These are phyloP conservation scores for Fragum whitleyi DNA, from an alignment of 2,888 invertebrate species.

Conservation along the genomic window DNA sequence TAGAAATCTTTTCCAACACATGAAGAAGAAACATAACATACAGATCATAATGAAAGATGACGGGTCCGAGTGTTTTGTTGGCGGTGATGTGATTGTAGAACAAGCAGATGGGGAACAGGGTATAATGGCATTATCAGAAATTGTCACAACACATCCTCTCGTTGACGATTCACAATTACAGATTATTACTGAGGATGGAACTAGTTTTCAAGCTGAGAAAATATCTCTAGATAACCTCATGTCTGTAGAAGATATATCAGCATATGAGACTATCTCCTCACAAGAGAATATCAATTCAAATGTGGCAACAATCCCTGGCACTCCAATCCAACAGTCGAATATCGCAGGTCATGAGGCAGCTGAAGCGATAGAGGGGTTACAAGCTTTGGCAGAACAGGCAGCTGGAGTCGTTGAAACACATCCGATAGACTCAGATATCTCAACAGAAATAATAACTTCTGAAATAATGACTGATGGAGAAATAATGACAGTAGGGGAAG, in stretches of 20 bases:
- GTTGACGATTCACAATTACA: conserved; percentile 48
- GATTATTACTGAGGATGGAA: conserved; percentile 58
- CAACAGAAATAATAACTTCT: conserved; percentile 63
- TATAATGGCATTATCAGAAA: conserved; percentile 68
- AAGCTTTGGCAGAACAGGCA: conserved; percentile 79
- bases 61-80: conserved; percentile 76
- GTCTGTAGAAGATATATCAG: conserved; percentile 75
- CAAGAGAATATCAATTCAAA: conserved; percentile 24
- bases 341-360: conserved; percentile 76
- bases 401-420: conserved; percentile 69
- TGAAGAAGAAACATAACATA: conserved; percentile 83
- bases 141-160: conserved; percentile 63
- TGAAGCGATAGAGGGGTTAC: conserved; percentile 81
- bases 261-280: conserved; percentile 33
- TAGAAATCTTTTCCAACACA: conserved; percentile 81
- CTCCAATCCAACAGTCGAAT: conserved; percentile 19
- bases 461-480: conserved; percentile 57
- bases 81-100: conserved; percentile 58
- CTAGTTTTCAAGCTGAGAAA: conserved; percentile 40
- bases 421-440: conserved; percentile 52
- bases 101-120: conserved; percentile 57
- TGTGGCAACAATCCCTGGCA: conserved; percentile 7
- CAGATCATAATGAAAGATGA: conserved; percentile 79
- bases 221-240: conserved; percentile 69
- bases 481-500: conserved; percentile 32